A percentile compares a stretch with the other conserved stretches of the same genome.
Evolutionary conservation across 2,797 vertebrate genomes (phyloP).

Genomic region (Loris lydekkerianus): DNA sequence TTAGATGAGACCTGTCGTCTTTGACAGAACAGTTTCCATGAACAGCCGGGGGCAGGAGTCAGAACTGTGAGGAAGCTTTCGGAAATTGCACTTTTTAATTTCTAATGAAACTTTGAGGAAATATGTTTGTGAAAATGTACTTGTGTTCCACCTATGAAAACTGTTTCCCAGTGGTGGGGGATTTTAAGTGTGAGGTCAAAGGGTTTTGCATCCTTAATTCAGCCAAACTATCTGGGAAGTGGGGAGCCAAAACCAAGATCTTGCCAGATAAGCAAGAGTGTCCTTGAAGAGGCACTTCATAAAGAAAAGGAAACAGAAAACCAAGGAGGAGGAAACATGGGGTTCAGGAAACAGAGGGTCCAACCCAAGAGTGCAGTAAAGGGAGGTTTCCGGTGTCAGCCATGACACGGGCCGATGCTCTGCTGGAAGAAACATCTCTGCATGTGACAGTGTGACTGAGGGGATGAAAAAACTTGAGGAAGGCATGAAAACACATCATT

Average conservation of each 20-base stretch:
- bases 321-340: not conserved
- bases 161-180: not conserved
- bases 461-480: not conserved
- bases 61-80: not conserved
- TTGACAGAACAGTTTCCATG: not conserved
- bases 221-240: not conserved
- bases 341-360: not conserved
- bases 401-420: accelerated
- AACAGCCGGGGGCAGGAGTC: not conserved
- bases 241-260: not conserved
- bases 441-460: accelerated
- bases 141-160: not conserved
- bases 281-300: not conserved
- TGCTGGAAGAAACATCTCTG: not conserved
- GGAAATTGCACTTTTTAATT: not conserved
- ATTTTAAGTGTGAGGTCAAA: not conserved
- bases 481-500: not conserved
- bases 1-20: not conserved
- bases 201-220: not conserved
- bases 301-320: not conserved
- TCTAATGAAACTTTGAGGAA: not conserved
- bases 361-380: not conserved
- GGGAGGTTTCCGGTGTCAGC: not conserved
- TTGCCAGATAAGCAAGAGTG: not conserved
- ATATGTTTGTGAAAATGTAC: not conserved